Conservation (phyloP, 2,888 invertebrate genomes). For the Aphodius granarius region DNA sequence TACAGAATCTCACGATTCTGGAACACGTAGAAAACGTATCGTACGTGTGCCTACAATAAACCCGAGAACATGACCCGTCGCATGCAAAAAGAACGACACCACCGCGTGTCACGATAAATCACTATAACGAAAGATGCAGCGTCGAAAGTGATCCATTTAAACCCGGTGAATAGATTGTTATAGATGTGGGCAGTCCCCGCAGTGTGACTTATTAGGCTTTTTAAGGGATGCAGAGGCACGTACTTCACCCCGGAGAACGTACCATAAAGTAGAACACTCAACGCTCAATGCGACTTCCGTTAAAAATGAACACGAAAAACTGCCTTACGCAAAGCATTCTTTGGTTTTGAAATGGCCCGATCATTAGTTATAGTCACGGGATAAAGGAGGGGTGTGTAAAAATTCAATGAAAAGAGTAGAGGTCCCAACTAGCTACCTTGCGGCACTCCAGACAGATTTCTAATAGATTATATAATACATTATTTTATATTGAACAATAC, state of each 20-base stretch:
- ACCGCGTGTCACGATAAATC: conserved; percentile 43
- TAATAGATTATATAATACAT: too few relatives aligned
- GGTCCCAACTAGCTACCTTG: too few relatives aligned
- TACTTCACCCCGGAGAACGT: conserved; percentile 29
- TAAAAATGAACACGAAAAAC: not conserved
- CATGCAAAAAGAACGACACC: not conserved
- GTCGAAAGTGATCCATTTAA: conserved; percentile 47
- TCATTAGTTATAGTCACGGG: conserved; percentile 13
- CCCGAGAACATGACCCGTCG: not conserved
- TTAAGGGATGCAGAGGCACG: conserved; percentile 33
- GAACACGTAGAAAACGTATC: not conserved
- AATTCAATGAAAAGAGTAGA: too few relatives aligned
- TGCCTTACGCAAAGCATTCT: not conserved
- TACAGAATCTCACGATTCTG: not conserved
- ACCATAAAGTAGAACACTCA: not conserved
- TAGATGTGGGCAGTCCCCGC: conserved; percentile 14
- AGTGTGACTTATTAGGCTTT: conserved; percentile 26
- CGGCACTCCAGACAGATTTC: too few relatives aligned
- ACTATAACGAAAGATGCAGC: conserved; percentile 41
- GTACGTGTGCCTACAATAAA: conserved; percentile 7
- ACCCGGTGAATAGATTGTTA: conserved; percentile 34
- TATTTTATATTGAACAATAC: too few relatives aligned
- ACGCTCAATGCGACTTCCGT: conserved; percentile 4
- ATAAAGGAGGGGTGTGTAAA: too few relatives aligned
- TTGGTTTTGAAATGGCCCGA: not conserved